phyloP scores from a whole-genome alignment of 2,888 invertebrate species.

The Drosophila meridiana region DNA sequence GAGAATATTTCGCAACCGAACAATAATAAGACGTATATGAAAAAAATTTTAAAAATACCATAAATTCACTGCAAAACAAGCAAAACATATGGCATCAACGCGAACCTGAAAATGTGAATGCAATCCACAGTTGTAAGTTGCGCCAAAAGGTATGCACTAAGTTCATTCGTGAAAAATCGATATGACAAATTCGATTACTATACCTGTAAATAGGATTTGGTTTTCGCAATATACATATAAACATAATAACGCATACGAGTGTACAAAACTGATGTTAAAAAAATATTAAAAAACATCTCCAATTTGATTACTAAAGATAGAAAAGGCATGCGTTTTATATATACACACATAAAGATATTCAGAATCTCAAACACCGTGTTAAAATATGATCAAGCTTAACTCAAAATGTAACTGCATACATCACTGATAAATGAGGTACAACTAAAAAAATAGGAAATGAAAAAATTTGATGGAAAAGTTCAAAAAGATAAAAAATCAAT shows the following conservation, averaged over 20 bases:
- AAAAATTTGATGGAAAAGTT: too few relatives aligned
- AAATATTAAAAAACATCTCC: too few relatives aligned
- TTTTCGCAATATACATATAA: neutral
- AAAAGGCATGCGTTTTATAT: too few relatives aligned
- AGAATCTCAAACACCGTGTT: neutral
- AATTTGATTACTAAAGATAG: neutral
- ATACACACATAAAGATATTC: neutral
- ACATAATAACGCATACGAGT: neutral
- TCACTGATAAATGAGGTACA: too few relatives aligned
- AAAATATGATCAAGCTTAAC: too few relatives aligned
- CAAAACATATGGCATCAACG: neutral
- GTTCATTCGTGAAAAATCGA: slow-evolving; percentile 46
- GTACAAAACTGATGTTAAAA: neutral
- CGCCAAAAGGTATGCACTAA: slow-evolving; percentile 27
- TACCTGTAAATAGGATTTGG: neutral
- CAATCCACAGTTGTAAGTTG: slow-evolving; percentile 16
- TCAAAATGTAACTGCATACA: neutral
- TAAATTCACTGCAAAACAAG: neutral
- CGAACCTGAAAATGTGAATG: neutral
- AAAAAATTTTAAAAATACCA: neutral
- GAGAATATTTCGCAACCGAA: neutral
- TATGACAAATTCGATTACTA: slow-evolving; percentile 27
- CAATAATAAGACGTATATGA: neutral
- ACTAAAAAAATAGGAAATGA: too few relatives aligned
- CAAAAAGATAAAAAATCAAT: too few relatives aligned